These are phyloP conservation scores for Apamea anceps DNA, from an alignment of 2,888 invertebrate species.

Conservation along the genomic window DNA sequence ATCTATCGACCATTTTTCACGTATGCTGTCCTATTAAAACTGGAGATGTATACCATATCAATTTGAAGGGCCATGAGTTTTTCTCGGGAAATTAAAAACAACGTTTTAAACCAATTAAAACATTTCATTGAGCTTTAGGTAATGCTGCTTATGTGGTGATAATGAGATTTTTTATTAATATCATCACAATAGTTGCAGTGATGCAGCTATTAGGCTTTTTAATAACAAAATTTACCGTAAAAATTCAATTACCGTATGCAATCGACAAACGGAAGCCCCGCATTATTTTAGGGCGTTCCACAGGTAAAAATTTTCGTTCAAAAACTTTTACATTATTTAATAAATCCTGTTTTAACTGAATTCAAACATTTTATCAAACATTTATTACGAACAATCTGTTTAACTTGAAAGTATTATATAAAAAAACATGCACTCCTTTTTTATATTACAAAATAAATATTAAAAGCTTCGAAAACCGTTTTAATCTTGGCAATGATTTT, in stretches of 20 bases:
- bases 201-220: neutral
- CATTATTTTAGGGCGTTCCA: slow-evolving; percentile 53
- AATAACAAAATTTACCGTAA: slow-evolving; percentile 9
- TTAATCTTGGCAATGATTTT: slow-evolving; percentile 1
- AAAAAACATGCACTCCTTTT: neutral
- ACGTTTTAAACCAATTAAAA: neutral
- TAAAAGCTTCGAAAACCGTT: too few species aligned
- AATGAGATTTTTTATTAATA: neutral
- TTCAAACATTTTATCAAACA: too few species aligned
- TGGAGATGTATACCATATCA: neutral
- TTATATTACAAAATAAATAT: neutral
- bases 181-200: neutral
- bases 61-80: neutral
- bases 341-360: neutral
- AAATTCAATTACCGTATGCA: slow-evolving; percentile 14
- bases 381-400: neutral
- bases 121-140: neutral
- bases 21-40: neutral
- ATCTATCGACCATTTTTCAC: neutral
- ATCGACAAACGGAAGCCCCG: slow-evolving; percentile 43
- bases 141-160: neutral
- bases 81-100: neutral
- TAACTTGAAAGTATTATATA: neutral
- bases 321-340: neutral
- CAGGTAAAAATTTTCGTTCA: slow-evolving; percentile 57